These are phyloP conservation scores for Colletes gigas DNA, from an alignment of 1,140 invertebrate species.

Conservation along the genomic window DNA sequence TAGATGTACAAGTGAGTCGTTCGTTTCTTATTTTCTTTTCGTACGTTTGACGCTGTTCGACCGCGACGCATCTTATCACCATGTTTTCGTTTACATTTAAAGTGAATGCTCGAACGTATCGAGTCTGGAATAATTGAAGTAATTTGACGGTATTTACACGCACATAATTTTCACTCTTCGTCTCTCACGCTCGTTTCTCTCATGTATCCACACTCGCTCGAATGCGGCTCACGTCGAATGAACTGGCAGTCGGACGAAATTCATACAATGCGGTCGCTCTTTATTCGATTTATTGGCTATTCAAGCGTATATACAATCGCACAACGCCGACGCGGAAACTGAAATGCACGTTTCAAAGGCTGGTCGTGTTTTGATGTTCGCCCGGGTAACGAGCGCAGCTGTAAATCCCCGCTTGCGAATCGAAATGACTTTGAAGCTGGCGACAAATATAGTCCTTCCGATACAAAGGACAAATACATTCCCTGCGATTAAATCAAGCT, in stretches of 20 bases:
- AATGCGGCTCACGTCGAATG: conserved; percentile 44
- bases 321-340: not conserved
- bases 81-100: conserved; percentile 10
- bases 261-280: conserved; percentile 37
- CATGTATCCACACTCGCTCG: not conserved
- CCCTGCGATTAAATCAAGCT: not conserved
- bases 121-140: conserved; percentile 47
- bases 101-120: conserved; percentile 14
- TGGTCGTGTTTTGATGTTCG: conserved; percentile 3
- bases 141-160: conserved; percentile 62
- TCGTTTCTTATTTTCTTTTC: conserved; percentile 8
- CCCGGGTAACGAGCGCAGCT: not conserved
- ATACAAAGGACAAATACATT: not conserved
- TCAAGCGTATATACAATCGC: not conserved
- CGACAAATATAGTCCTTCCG: no score
- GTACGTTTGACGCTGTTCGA: conserved; percentile 6
- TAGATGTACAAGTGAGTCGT: conserved; percentile 31
- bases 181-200: not conserved
- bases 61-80: conserved; percentile 32
- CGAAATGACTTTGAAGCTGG: not conserved
- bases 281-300: conserved; percentile 50
- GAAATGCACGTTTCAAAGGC: conserved; percentile 5
- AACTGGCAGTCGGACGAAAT: conserved; percentile 47
- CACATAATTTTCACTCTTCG: conserved; percentile 6
- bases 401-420: conserved; percentile 23